Evolutionary conservation across 1,140 invertebrate species (phyloP), one percentile per base, ranked within the genome.

Genomic region (Periplaneta americana): DNA sequence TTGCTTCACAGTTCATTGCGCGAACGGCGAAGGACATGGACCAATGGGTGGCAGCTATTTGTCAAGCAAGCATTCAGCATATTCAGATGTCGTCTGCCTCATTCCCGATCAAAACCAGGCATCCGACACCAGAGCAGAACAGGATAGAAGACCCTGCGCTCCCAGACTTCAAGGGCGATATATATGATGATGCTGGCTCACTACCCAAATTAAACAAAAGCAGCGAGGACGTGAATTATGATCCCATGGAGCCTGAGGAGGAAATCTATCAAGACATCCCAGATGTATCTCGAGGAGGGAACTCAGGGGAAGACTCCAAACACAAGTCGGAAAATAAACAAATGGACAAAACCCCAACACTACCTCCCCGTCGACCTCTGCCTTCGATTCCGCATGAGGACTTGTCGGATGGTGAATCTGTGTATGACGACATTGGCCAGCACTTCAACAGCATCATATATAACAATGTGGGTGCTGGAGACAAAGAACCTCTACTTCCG

Each of bases 1-100:
- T 80, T 75, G 31, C 31, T 17, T 80, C 75, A 22, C 80, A 80
- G 80, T 80, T 80, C 32, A 34, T 34, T 34, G 80, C 80, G 34
- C 57, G 80, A 13, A 80, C 80, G 22, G n/a, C 15, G 33, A 80
- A 80, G 34, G 80, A 80, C 31, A 80, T 80, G 80, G 15, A 80
- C 31, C 80, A 80, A 17, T 80, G 80, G 80, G 37, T 80, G 17
- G 35, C 80, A 34, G 80, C 80, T 75, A 80, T 80, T 74, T 80
- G 80, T 74, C 37, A 80, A 66, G 80, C 66, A 22, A 80, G 80
- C 34, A 28, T 33, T 9, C 35, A 74, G 17, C 17, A 66, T 28
- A 80, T 28, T 18, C 66, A 18, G 15, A 2, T 8, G 13, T 75
- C 33, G 32, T 18, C 1, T 37, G 18, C 36, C 48, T n/a, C 15